Evolutionary conservation across 2,113 vertebrate genomes (phyloP).

Genomic region (Mustela lutreola): DNA sequence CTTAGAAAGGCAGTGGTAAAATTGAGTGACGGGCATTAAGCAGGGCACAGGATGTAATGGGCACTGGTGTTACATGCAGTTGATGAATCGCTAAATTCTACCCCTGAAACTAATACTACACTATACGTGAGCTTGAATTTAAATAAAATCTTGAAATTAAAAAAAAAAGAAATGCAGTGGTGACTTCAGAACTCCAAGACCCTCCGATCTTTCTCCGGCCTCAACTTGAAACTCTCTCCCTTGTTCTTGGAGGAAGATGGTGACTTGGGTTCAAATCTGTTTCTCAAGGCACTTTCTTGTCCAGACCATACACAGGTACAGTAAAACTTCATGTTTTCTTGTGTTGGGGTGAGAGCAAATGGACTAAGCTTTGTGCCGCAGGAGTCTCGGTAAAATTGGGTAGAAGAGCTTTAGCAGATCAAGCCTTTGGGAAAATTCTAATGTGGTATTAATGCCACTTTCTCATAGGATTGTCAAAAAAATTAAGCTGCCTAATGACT

Average conservation of each 20-base stretch:
- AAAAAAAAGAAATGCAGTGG: not conserved
- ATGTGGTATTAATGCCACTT: not conserved
- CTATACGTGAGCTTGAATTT: not conserved
- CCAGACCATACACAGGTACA: not conserved
- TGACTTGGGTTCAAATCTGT: not conserved
- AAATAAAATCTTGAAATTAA: not conserved
- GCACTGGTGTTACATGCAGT: not conserved
- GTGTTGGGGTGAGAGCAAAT: not conserved
- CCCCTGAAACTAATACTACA: not conserved
- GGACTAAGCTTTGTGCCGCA: not conserved
- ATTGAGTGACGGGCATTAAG: not conserved
- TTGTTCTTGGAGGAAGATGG: not conserved
- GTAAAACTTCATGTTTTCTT: not conserved
- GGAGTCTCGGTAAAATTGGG: not conserved
- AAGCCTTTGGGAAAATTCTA: not conserved
- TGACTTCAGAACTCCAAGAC: not conserved
- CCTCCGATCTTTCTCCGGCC: not conserved
- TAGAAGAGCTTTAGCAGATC: not conserved
- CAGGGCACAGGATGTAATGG: not conserved
- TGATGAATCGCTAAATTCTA: not conserved
- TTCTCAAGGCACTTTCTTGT: not conserved
- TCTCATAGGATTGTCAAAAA: not conserved
- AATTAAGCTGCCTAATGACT: not conserved
- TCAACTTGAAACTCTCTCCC: not conserved
- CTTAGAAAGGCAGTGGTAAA: not conserved